Base-by-base conservation (phyloP, 64 coral and sea anemone genomes). In the Dendrophyllia cribrosa region DNA sequence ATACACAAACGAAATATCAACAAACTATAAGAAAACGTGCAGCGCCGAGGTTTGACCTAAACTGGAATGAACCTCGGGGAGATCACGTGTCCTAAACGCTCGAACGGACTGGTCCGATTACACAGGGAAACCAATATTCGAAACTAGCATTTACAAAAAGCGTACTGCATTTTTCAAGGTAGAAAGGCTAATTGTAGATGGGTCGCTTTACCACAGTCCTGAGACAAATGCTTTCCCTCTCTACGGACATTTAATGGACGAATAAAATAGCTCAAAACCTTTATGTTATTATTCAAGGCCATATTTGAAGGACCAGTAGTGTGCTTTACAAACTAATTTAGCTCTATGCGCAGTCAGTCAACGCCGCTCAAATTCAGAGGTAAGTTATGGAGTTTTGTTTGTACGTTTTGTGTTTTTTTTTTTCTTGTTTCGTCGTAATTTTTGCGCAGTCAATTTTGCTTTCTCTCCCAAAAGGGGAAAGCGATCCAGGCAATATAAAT, bases 81-180 rank as follows among this genome's bases (percentile, higher is more conserved):
- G n/a, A n/a, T n/a, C n/a, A n/a, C n/a, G n/a, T n/a, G n/a, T n/a
- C n/a, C n/a, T n/a, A n/a, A n/a, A n/a, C n/a, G n/a, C n/a, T n/a
- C n/a, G n/a, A n/a, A n/a, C n/a, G n/a, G n/a, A n/a, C n/a, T n/a
- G n/a, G n/a, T n/a, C n/a, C n/a, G n/a, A n/a, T n/a, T n/a, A n/a
- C n/a, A n/a, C n/a, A n/a, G n/a, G n/a, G n/a, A n/a, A n/a, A n/a
- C n/a, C n/a, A n/a, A n/a, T n/a, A n/a, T n/a, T n/a, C n/a, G n/a
- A n/a, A n/a, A n/a, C n/a, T n/a, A n/a, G n/a, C n/a, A n/a, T n/a
- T n/a, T n/a, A n/a, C n/a, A n/a, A 76, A 21, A 76, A 76, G 44
- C 67, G 67, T 70, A 70, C 67, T 70, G 67, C 23, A 70, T 70
- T 26, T 70, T 70, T 70, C 24, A 70, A 70, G 67, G 67, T 70